These are phyloP conservation scores for Limosa lapponica DNA, from an alignment of 2,797 vertebrate species.

Conservation along the genomic window DNA sequence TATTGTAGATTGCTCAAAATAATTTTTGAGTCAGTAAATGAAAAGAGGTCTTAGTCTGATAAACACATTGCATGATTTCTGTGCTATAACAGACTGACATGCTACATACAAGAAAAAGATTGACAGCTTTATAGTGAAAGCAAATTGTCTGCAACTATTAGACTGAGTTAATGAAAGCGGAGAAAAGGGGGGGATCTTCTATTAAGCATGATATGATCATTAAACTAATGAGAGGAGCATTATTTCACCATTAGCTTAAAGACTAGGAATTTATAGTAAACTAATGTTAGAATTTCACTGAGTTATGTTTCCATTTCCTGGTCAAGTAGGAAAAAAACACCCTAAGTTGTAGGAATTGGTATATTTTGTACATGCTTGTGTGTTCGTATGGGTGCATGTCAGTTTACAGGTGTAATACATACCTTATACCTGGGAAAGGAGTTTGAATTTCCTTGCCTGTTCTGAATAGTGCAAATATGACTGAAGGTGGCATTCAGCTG, in stretches of 20 bases:
- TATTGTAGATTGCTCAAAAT: neutral
- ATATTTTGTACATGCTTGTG: neutral
- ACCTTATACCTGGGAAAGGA: neutral
- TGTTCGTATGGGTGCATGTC: rapidly evolving
- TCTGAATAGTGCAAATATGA: neutral
- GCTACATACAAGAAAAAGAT: neutral
- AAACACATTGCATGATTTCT: neutral
- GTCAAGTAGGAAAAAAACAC: neutral
- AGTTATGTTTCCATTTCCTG: neutral
- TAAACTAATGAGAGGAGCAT: conserved; percentile 63
- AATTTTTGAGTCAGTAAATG: conserved; percentile 4
- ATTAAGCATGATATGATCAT: conserved; percentile 24
- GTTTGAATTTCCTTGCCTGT: neutral
- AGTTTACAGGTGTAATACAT: neutral
- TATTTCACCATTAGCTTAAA: conserved; percentile 59
- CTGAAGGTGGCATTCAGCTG: neutral
- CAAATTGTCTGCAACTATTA: conserved; percentile 26
- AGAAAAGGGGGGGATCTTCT: neutral
- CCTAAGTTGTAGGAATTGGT: neutral
- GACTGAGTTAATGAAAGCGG: conserved; percentile 39
- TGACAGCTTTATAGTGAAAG: conserved; percentile 21
- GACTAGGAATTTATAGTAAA: conserved; percentile 52
- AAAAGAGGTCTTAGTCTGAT: neutral
- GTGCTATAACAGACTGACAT: neutral
- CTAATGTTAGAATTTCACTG: neutral